phyloP scores from a whole-genome alignment of 1,140 invertebrate species.

The Leptoteleia sp. region DNA sequence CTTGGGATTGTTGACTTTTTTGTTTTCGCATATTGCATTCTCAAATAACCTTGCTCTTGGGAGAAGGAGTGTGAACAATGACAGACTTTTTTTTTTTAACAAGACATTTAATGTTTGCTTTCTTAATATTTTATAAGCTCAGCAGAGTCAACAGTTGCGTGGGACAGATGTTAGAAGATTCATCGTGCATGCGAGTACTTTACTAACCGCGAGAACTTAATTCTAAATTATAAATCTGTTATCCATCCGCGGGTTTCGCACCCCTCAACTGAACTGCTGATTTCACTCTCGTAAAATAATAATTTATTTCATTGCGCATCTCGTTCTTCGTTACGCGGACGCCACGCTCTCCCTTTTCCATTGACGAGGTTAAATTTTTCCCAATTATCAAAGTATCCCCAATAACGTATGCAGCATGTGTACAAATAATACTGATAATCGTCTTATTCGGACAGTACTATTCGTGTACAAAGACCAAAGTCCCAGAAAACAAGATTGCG shows the following conservation, averaged over 20 bases:
- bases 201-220: slow-evolving; percentile 70
- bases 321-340: slow-evolving; percentile 27
- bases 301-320: slow-evolving; percentile 36
- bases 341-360: slow-evolving; percentile 9
- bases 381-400: slow-evolving; percentile 10
- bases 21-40: too few species aligned
- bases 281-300: slow-evolving; percentile 63
- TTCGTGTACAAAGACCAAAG: slow-evolving; percentile 24
- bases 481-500: slow-evolving; percentile 12
- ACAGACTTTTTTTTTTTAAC: slow-evolving; percentile 79
- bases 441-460: slow-evolving; percentile 36
- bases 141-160: slow-evolving; percentile 78
- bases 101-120: slow-evolving; percentile 78
- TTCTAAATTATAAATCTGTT: slow-evolving; percentile 70
- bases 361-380: slow-evolving; percentile 30
- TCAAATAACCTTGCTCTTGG: too few species aligned
- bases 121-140: slow-evolving; percentile 77
- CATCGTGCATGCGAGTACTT: slow-evolving; percentile 69
- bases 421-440: slow-evolving; percentile 48
- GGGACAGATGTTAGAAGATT: slow-evolving; percentile 74
- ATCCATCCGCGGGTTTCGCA: slow-evolving; percentile 63
- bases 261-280: slow-evolving; percentile 63
- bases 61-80: too few species aligned
- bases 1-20: too few species aligned
- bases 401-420: slow-evolving; percentile 24